Evolutionary conservation across 2,888 invertebrate species (phyloP).

Genomic region (Hypercompe scribonia): DNA sequence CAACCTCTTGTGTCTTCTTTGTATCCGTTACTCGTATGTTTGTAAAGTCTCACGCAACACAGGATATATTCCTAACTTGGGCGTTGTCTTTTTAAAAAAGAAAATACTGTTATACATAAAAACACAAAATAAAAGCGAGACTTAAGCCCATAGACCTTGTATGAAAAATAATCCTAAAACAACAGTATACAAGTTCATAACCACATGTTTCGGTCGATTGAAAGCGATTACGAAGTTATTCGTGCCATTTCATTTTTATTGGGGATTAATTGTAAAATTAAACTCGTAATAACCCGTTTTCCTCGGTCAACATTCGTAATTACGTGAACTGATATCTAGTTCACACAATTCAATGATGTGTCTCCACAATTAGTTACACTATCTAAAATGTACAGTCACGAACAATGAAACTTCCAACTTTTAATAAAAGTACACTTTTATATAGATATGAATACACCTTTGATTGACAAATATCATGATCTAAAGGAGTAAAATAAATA

Average conservation of each 20-base stretch:
- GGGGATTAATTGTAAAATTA: constrained; percentile 20
- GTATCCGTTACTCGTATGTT: no score
- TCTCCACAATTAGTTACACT: background rate
- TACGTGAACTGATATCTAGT: constrained; percentile 6
- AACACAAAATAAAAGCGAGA: no score
- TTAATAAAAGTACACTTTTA: background rate
- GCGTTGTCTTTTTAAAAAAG: no score
- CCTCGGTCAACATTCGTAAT: constrained; percentile 13
- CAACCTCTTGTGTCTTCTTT: no score
- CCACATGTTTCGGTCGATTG: constrained; percentile 14
- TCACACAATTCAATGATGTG: constrained; percentile 6
- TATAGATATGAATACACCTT: background rate
- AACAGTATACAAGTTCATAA: constrained; percentile 13
- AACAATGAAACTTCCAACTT: background rate
- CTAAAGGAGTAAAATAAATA: no score
- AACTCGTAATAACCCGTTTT: constrained; percentile 16
- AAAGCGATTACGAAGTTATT: constrained; percentile 4
- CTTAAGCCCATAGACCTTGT: no score
- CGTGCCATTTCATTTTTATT: constrained; percentile 16
- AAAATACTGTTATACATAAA: no score
- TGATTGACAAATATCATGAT: background rate
- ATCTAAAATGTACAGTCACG: background rate
- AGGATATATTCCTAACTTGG: no score
- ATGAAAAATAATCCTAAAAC: background rate
- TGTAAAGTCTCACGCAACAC: no score